A percentile compares a stretch with the other conserved stretches of the same genome.
These are phyloP conservation scores for Microctonus hyperodae DNA, from an alignment of 2,888 invertebrate genomes.

Conservation along the genomic window DNA sequence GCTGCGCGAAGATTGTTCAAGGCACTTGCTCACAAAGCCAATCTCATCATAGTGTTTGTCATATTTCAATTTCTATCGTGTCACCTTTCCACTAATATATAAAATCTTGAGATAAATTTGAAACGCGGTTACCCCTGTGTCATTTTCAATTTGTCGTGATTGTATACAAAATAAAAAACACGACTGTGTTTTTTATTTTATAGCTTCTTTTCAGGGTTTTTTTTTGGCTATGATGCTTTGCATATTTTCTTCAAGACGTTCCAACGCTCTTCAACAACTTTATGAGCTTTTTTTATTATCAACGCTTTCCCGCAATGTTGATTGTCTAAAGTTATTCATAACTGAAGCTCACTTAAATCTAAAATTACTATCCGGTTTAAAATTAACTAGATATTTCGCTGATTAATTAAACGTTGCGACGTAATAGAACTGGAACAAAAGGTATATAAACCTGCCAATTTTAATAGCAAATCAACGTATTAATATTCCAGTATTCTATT, in stretches of 20 bases:
- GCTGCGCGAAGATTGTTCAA: neutral
- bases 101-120: slow-evolving; percentile 21
- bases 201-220: neutral
- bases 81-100: slow-evolving; percentile 20
- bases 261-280: neutral
- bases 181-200: slow-evolving; percentile 1
- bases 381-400: too few relatives aligned
- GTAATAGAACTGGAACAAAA: too few relatives aligned
- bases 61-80: slow-evolving; percentile 27
- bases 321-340: too few relatives aligned
- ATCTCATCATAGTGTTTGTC: slow-evolving; percentile 33
- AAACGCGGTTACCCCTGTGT: slow-evolving; percentile 17
- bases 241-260: neutral
- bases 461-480: too few relatives aligned
- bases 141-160: slow-evolving; percentile 20
- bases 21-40: neutral
- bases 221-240: neutral
- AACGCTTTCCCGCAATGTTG: too few relatives aligned
- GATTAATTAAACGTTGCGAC: too few relatives aligned
- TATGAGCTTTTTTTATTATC: neutral
- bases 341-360: too few relatives aligned
- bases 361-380: too few relatives aligned
- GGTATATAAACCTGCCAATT: too few relatives aligned
- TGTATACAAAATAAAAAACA: neutral
- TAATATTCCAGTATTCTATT: too few relatives aligned